These are phyloP conservation scores for Schrankia costaestrigalis DNA, from an alignment of 2,888 invertebrate genomes.

Conservation along the genomic window DNA sequence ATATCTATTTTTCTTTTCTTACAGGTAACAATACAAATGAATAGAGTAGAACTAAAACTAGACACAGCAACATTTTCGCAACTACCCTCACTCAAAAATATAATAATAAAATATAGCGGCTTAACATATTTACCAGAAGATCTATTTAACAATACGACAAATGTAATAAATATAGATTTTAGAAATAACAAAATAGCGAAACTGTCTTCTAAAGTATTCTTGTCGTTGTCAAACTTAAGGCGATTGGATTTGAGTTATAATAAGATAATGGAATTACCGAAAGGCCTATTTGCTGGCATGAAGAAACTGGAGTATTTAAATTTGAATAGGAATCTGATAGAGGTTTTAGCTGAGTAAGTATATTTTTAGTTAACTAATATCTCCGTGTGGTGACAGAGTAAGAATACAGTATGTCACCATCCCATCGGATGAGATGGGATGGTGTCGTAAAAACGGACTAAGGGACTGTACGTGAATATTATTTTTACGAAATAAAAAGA, in stretches of 20 bases:
- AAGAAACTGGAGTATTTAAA: conserved; percentile 11
- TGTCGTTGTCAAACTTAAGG: conserved; percentile 7
- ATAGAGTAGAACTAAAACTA: conserved; percentile 1
- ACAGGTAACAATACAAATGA: conserved; percentile 12
- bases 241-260: conserved; percentile 26
- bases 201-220: conserved; percentile 9
- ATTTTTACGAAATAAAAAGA: no score
- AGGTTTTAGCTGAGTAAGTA: conserved; percentile 25
- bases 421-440: no score
- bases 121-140: conserved; percentile 7
- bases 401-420: no score
- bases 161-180: conserved; percentile 2
- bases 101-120: background rate
- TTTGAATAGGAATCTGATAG: conserved; percentile 15
- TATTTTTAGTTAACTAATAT: background rate
- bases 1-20: conserved; percentile 1
- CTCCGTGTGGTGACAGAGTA: background rate
- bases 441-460: no score
- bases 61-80: conserved; percentile 4
- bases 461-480: no score
- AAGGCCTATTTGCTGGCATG: conserved; percentile 3
- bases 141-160: conserved; percentile 7
- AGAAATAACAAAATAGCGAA: background rate
- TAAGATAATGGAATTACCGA: conserved; percentile 4
- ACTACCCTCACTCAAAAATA: conserved; percentile 13